Base-by-base conservation (phyloP, 2,113 vertebrate genomes). In the Thermophis baileyi region DNA sequence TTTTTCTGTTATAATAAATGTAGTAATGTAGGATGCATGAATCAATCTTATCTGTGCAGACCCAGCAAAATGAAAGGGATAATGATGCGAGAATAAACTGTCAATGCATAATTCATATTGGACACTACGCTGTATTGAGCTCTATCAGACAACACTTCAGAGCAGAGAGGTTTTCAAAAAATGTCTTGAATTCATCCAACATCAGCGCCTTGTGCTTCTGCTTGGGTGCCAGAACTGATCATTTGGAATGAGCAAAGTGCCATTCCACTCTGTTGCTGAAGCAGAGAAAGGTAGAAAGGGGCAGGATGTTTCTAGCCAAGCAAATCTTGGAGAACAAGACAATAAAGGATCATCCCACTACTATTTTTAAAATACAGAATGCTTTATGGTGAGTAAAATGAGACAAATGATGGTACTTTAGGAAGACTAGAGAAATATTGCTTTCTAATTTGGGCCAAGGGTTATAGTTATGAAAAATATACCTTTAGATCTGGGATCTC, bases 51-150 rank as follows among this genome's bases (percentile, higher is more conserved):
- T 93, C 96, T 40, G 55, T 93, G 95, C 97, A 95, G 97, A 94
- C 94, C 91, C 92, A 95, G 97, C 96, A 95, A 94, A 92, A 97
- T 93, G 93, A 96, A 96, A 95, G 96, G 95, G 96, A 96, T 96
- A 96, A 95, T 88, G 95, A 95, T 94, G 96, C 94, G 96, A 94
- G 96, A 97, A 95, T 92, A 95, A 96, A 96, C 94, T 93, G 94
- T 47, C 89, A 14, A 96, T 97, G 96, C 97, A 97, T 96, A 96
- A 94, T 97, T 97, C 96, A 97, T 97, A 92, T 57, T 93, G 94
- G 95, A 96, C 94, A 95, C 95, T 18, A 9, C 1, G 27, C 92
- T 88, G 95, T 54, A 94, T 93, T 92, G 93, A 95, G 93, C 93
- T 95, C 94, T 94, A 85, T 94, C 96, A 93, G 0, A 69, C 93